Evolutionary conservation across 2,113 vertebrate genomes (phyloP).

Genomic region (Meleagris gallopavo): DNA sequence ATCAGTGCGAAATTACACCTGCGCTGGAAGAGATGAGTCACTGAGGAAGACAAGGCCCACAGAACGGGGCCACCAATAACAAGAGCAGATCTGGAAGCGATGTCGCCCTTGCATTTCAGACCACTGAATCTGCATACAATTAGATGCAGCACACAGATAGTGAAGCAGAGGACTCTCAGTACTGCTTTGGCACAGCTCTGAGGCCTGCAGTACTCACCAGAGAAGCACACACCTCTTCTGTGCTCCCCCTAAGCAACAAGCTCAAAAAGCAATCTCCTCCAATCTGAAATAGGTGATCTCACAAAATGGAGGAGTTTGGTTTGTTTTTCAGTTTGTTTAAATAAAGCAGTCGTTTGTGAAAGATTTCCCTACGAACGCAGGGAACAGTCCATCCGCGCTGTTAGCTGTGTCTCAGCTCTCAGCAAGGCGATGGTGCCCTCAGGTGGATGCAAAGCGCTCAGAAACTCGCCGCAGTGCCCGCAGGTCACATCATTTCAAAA

Average conservation of each 20-base stretch:
- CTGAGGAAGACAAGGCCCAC: background rate
- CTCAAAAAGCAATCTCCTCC: background rate
- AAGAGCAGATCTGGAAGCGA: background rate
- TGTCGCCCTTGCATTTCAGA: background rate
- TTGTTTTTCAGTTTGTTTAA: background rate
- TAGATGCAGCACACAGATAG: background rate
- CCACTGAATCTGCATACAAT: background rate
- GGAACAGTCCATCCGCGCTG: fast-evolving
- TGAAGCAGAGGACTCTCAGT: background rate
- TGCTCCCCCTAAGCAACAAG: background rate
- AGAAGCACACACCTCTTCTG: background rate
- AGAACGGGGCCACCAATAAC: background rate
- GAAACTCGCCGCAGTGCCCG: fast-evolving
- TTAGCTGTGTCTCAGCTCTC: background rate
- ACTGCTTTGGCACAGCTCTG: background rate
- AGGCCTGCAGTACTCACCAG: background rate
- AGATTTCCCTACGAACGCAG: background rate
- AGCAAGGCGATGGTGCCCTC: background rate
- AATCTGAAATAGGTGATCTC: background rate
- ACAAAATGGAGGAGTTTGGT: no score
- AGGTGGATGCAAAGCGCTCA: conserved; percentile 8
- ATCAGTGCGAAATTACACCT: background rate
- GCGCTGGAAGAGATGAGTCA: background rate
- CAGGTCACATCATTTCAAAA: background rate
- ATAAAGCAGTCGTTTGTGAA: background rate